Conservation (phyloP, 2,888 invertebrate species). For the Limnephilus lunatus region DNA sequence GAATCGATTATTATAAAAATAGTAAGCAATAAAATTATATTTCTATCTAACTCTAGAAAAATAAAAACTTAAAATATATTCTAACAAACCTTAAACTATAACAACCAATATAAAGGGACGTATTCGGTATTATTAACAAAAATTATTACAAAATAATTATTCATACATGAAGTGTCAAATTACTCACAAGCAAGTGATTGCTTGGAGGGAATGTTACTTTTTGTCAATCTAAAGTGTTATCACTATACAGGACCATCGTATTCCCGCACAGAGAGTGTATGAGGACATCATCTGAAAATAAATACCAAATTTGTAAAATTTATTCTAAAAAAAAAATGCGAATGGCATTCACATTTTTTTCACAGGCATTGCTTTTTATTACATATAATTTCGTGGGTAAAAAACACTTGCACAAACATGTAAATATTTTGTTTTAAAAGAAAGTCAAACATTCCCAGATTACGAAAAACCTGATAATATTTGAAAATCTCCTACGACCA, state of each 20-base stretch:
- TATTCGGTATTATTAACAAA: background rate
- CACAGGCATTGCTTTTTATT: background rate
- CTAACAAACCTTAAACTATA: background rate
- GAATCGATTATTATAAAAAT: background rate
- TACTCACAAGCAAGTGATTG: background rate
- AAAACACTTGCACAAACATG: background rate
- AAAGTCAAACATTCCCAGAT: too few relatives aligned
- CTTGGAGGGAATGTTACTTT: background rate
- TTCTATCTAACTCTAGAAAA: background rate
- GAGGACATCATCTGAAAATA: conserved; percentile 31
- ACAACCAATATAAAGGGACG: conserved; percentile 19
- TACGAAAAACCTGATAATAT: too few relatives aligned
- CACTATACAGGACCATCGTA: conserved; percentile 18
- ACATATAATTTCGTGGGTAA: background rate
- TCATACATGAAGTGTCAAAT: background rate
- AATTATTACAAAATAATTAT: background rate
- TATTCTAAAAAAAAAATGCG: conserved; percentile 39
- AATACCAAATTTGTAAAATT: conserved; percentile 46
- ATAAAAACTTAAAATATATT: background rate
- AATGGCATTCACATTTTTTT: conserved; percentile 52
- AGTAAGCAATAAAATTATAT: background rate
- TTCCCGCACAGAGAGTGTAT: conserved; percentile 18
- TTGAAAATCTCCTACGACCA: too few relatives aligned
- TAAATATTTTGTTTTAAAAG: too few relatives aligned
- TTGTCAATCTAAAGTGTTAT: conserved; percentile 34